phyloP scores from a whole-genome alignment of 2,797 vertebrate genomes.

The Brotula barbata region DNA sequence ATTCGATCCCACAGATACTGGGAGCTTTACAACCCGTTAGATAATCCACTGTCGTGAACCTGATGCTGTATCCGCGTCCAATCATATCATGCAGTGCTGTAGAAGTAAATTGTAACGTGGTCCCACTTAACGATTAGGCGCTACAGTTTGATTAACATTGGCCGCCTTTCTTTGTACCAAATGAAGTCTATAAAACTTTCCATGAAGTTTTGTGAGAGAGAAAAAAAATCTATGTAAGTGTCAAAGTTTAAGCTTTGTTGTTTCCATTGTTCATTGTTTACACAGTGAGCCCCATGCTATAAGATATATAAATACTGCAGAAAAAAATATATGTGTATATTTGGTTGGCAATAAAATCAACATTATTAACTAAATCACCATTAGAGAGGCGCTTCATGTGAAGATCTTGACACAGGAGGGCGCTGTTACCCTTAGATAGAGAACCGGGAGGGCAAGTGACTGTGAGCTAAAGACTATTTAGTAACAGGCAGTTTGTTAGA shows the following conservation, averaged over 20 bases:
- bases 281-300: constrained; percentile 52
- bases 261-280: constrained; percentile 48
- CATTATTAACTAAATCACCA: constrained; percentile 29
- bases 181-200: constrained; percentile 18
- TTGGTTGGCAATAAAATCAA: constrained; percentile 71
- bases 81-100: constrained; percentile 23
- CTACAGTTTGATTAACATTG: constrained; percentile 21
- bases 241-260: constrained; percentile 17
- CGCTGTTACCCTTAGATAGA: constrained; percentile 28
- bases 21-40: constrained; percentile 16
- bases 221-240: constrained; percentile 28
- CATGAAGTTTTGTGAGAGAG: constrained; percentile 7
- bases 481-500: constrained; percentile 7
- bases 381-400: constrained; percentile 21
- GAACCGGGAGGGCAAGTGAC: background rate
- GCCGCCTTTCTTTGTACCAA: constrained; percentile 48
- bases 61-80: constrained; percentile 23
- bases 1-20: constrained; percentile 13
- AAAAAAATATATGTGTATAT: constrained; percentile 67
- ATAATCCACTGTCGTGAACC: constrained; percentile 23
- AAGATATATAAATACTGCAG: constrained; percentile 44
- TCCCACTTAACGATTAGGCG: constrained; percentile 12
- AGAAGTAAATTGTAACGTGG: constrained; percentile 22
- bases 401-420: constrained; percentile 54
- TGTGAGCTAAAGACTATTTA: background rate